Evolutionary conservation across 2,113 vertebrate species (phyloP).

Genomic region (Procavia capensis): DNA sequence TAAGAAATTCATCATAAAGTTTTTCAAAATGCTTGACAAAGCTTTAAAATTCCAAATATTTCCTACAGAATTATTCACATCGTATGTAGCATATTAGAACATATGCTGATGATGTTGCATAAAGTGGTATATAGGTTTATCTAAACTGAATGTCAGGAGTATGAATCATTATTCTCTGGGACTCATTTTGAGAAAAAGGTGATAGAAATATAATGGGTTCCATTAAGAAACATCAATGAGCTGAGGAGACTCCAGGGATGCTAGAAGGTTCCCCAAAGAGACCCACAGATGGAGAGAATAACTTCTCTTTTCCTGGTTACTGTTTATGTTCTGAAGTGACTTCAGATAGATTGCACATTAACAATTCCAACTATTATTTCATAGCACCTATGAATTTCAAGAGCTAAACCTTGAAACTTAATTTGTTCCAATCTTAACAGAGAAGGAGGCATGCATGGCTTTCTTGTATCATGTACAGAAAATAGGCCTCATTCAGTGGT

Average conservation of each 20-base stretch:
- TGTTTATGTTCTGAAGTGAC: slow-evolving; percentile 32
- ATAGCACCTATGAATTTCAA: slow-evolving; percentile 55
- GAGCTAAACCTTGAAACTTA: slow-evolving; percentile 50
- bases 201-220: slow-evolving; percentile 29
- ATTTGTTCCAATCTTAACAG: slow-evolving; percentile 39
- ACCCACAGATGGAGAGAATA: neutral
- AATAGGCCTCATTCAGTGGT: slow-evolving; percentile 25
- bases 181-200: slow-evolving; percentile 39
- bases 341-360: slow-evolving; percentile 42
- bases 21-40: slow-evolving; percentile 17
- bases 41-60: neutral
- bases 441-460: neutral
- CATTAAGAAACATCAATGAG: slow-evolving; percentile 24
- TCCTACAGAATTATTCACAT: neutral
- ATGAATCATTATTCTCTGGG: slow-evolving; percentile 34
- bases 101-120: neutral
- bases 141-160: neutral
- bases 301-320: neutral
- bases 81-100: neutral
- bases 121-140: neutral
- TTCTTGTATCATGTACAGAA: slow-evolving; percentile 44
- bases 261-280: slow-evolving; percentile 35
- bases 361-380: slow-evolving; percentile 59
- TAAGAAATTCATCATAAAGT: neutral
- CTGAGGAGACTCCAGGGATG: neutral